These are phyloP conservation scores for Brachystomella parvula DNA, from an alignment of 1,140 invertebrate species.

Conservation along the genomic window DNA sequence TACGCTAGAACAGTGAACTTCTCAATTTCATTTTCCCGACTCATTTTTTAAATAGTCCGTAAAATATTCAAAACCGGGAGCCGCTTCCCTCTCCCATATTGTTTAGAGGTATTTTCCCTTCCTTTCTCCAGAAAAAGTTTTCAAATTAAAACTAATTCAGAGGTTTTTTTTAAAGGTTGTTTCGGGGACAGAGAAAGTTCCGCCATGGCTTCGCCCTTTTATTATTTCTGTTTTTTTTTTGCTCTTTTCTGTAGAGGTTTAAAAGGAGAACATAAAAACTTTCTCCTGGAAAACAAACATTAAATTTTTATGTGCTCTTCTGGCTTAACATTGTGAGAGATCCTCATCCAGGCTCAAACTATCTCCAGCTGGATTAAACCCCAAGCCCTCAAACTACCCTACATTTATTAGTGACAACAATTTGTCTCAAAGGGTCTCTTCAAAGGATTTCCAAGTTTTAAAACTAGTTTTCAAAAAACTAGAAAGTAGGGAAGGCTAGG, in stretches of 20 bases:
- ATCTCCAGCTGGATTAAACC: neutral
- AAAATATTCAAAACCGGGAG: conserved; percentile 5
- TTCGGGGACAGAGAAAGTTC: conserved; percentile 5
- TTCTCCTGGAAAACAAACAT: conserved; percentile 1
- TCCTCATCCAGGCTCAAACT: neutral
- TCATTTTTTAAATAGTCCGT: no score
- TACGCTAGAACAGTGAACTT: no score
- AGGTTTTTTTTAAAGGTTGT: neutral
- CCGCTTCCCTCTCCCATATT: no score
- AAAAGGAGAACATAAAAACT: conserved; percentile 3
- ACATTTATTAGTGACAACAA: conserved; percentile 7
- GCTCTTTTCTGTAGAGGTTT: neutral
- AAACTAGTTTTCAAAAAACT: neutral
- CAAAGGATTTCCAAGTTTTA: neutral
- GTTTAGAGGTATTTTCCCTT: neutral
- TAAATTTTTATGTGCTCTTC: conserved; percentile 10
- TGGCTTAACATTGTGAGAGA: neutral
- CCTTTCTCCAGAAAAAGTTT: neutral
- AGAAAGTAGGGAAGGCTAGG: no score
- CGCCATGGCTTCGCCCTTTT: no score
- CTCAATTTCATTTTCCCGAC: no score
- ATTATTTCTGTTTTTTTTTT: neutral
- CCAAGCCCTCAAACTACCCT: neutral
- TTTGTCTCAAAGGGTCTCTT: neutral
- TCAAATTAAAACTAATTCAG: neutral